A percentile compares a stretch with the other conserved stretches of the same genome.
phyloP scores from a whole-genome alignment of 2,888 invertebrate species.

The Tetragonisca angustula region DNA sequence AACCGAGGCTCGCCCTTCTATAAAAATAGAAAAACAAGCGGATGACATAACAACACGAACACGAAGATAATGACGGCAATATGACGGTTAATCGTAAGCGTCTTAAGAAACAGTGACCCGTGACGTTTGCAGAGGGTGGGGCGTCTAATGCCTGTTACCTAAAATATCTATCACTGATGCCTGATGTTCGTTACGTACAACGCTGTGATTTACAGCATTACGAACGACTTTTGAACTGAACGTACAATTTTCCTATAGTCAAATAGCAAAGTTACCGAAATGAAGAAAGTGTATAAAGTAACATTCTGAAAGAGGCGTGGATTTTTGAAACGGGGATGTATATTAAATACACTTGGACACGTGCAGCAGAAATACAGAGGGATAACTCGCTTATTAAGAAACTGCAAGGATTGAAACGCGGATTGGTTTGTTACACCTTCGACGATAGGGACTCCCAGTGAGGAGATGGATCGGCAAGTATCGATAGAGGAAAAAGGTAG shows the following conservation, averaged over 20 bases:
- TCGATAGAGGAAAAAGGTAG: background rate
- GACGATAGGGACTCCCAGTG: too few species aligned
- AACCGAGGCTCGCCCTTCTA: background rate
- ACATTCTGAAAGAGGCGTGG: too few species aligned
- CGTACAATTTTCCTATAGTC: background rate
- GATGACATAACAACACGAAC: background rate
- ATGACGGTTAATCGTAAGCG: conserved; percentile 10
- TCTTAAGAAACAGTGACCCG: conserved; percentile 53
- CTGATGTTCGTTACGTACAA: background rate
- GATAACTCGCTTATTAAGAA: too few species aligned
- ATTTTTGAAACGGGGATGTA: too few species aligned
- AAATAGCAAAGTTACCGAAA: background rate
- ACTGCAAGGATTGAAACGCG: too few species aligned
- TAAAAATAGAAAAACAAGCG: background rate
- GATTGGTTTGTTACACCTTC: too few species aligned
- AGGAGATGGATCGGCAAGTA: background rate
- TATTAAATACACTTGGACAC: too few species aligned
- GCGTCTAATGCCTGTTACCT: conserved; percentile 11
- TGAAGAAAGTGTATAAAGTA: background rate
- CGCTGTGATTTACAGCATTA: background rate
- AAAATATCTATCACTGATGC: conserved; percentile 20
- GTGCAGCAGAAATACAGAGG: too few species aligned
- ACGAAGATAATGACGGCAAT: conserved; percentile 8
- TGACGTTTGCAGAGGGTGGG: conserved; percentile 37
- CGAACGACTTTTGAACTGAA: background rate